Conservation (phyloP, 1,140 invertebrate genomes). For the Drosophila nigrodunni region DNA sequence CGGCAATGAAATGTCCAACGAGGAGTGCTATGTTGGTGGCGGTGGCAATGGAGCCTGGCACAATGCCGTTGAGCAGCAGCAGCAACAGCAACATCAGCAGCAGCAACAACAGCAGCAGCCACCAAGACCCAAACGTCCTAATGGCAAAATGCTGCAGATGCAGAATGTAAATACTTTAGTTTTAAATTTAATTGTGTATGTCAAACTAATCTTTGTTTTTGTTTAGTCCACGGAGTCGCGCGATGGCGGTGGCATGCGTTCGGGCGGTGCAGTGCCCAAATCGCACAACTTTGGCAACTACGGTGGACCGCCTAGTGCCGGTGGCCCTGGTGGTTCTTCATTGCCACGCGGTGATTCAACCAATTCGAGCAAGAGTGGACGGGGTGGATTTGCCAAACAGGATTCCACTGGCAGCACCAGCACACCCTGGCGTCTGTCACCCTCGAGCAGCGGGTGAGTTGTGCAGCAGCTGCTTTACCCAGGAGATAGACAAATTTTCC, state of each 20-base stretch:
- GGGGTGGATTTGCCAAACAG: constrained; percentile 88
- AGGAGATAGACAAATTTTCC: neutral
- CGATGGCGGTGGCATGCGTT: constrained; percentile 74
- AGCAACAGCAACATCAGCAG: constrained; percentile 61
- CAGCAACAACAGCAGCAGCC: constrained; percentile 57
- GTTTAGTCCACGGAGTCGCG: constrained; percentile 86
- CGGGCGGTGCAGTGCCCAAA: constrained; percentile 89
- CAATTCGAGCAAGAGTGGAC: constrained; percentile 72
- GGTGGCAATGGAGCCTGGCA: constrained; percentile 49
- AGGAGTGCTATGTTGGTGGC: constrained; percentile 65
- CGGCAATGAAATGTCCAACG: constrained; percentile 42
- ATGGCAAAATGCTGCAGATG: constrained; percentile 81
- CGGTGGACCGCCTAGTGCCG: constrained; percentile 85
- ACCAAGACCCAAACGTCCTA: constrained; percentile 70
- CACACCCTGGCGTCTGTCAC: constrained; percentile 90
- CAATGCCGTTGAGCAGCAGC: constrained; percentile 60
- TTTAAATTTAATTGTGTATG: neutral
- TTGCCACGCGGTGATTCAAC: constrained; percentile 86
- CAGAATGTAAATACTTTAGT: constrained; percentile 61
- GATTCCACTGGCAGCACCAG: constrained; percentile 89
- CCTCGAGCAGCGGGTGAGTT: constrained; percentile 92
- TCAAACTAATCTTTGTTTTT: neutral
- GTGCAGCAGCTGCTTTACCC: too few species aligned
- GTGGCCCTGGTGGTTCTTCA: constrained; percentile 63
- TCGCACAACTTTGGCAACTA: constrained; percentile 95